Evolutionary conservation across 2,888 invertebrate genomes (phyloP).

Genomic region (Conomelus anceps): DNA sequence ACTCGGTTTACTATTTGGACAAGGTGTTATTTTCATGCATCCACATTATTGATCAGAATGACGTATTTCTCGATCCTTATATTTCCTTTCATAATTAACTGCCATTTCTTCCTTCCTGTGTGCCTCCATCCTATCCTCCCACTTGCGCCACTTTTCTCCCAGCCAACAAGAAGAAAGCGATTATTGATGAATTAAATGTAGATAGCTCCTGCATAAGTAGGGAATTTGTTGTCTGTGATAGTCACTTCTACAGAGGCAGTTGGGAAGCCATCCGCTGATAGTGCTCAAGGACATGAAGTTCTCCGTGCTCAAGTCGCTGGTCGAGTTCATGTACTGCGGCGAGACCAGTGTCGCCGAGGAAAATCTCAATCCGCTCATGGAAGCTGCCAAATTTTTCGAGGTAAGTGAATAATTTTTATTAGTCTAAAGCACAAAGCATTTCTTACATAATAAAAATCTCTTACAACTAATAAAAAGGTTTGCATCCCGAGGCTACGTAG

Average conservation of each 20-base stretch:
- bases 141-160: neutral
- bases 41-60: too few relatives aligned
- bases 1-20: too few relatives aligned
- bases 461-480: too few relatives aligned
- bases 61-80: too few relatives aligned
- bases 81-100: too few relatives aligned
- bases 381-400: slow-evolving; percentile 63
- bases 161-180: neutral
- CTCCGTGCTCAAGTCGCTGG: slow-evolving; percentile 60
- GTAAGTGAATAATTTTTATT: slow-evolving; percentile 40
- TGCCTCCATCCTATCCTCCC: neutral
- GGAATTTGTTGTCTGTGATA: slow-evolving; percentile 30
- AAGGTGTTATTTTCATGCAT: too few relatives aligned
- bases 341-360: slow-evolving; percentile 63
- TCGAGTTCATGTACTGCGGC: slow-evolving; percentile 72
- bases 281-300: slow-evolving; percentile 61
- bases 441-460: neutral
- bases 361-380: slow-evolving; percentile 58
- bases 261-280: slow-evolving; percentile 45
- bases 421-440: neutral
- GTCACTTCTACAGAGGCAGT: slow-evolving; percentile 44
- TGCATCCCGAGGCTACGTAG: too few relatives aligned
- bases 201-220: neutral
- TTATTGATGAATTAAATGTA: neutral
- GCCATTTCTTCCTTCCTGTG: neutral